Percentiles rank a stretch among this genome's conserved stretches.
Conservation (phyloP, 2,113 vertebrate genomes). For the Saguinus imperator region DNA sequence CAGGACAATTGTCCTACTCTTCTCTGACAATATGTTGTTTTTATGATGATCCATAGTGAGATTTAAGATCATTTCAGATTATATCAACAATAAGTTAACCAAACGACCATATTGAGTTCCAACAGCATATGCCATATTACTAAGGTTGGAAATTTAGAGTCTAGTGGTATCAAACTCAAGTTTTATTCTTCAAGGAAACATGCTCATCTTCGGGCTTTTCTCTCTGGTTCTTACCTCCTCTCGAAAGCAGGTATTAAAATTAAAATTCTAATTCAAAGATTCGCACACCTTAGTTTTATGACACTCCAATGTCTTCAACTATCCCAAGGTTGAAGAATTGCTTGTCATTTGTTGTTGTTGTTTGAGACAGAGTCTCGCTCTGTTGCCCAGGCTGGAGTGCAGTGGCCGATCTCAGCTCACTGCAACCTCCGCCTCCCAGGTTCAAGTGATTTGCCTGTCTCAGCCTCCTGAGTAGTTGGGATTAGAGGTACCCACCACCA, state of each 20-base stretch:
- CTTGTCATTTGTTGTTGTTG: not conserved
- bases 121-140: not conserved
- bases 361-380: not conserved
- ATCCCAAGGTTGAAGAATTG: not conserved
- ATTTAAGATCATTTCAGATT: not conserved
- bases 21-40: not conserved
- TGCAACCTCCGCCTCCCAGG: not conserved
- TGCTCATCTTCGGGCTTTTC: not conserved
- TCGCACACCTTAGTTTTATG: not conserved
- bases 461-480: not conserved
- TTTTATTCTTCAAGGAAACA: constrained; percentile 12
- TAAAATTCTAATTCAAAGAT: constrained; percentile 40
- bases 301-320: not conserved
- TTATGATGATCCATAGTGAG: not conserved
- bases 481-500: not conserved
- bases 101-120: not conserved
- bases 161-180: not conserved
- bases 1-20: not conserved
- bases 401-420: not conserved
- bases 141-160: not conserved
- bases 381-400: not conserved
- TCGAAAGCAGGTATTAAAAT: not conserved
- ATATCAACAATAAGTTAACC: not conserved
- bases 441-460: not conserved
- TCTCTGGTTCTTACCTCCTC: not conserved